Conservation (phyloP, 2,888 invertebrate genomes). For the Monochamus alternatus region DNA sequence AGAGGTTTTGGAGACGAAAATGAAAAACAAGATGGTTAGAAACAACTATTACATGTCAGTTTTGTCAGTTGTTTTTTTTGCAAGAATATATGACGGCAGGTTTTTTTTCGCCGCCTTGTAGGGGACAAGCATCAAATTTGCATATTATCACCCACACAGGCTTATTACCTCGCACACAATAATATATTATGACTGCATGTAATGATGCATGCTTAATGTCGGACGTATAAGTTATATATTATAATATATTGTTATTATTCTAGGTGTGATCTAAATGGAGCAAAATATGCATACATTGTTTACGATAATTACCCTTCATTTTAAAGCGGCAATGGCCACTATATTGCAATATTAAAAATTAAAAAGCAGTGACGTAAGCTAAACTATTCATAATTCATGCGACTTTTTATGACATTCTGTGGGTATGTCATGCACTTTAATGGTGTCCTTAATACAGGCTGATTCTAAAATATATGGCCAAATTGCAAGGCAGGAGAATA, state of each 20-base stretch:
- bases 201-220: conserved; percentile 36
- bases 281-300: conserved; percentile 42
- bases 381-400: conserved; percentile 17
- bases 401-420: background rate
- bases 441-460: background rate
- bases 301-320: conserved; percentile 42
- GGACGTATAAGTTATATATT: conserved; percentile 35
- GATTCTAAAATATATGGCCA: background rate
- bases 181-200: conserved; percentile 38
- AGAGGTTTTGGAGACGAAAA: too few relatives aligned
- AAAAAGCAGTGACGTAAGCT: conserved; percentile 16
- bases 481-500: background rate
- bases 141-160: conserved; percentile 33
- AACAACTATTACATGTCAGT: too few relatives aligned
- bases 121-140: conserved; percentile 13
- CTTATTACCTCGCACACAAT: conserved; percentile 29
- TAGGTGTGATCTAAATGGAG: conserved; percentile 46
- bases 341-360: conserved; percentile 27
- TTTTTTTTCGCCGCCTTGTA: conserved; percentile 4
- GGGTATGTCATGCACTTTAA: background rate
- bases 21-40: too few relatives aligned
- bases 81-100: background rate
- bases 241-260: conserved; percentile 43
- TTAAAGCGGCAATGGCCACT: conserved; percentile 39
- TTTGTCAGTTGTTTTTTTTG: too few relatives aligned